These are phyloP conservation scores for zebrafish (Danio rerio) DNA, from an alignment of 2,113 vertebrate genomes.

Conservation along the genomic window DNA sequence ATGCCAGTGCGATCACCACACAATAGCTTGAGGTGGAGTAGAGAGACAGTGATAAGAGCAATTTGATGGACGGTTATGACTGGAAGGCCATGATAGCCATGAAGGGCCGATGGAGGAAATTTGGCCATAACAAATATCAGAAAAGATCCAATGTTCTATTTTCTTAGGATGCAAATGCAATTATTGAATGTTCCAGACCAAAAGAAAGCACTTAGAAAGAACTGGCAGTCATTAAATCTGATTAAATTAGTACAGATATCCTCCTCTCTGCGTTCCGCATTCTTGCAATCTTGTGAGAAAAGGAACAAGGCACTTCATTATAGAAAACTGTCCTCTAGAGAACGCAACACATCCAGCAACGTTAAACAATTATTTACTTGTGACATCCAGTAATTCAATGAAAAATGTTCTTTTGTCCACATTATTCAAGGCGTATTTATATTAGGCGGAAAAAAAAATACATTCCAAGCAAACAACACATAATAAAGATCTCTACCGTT, in stretches of 20 bases:
- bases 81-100: too few species aligned
- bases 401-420: slow-evolving; percentile 24
- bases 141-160: background rate
- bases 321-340: slow-evolving; percentile 16
- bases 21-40: too few species aligned
- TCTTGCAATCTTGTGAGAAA: slow-evolving; percentile 21
- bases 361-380: slow-evolving; percentile 21
- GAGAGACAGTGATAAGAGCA: too few species aligned
- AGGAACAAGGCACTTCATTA: slow-evolving; percentile 19
- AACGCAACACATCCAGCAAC: background rate
- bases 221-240: background rate
- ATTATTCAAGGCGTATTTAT: background rate
- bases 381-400: slow-evolving; percentile 16
- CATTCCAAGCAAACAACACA: background rate
- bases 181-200: slow-evolving; percentile 5
- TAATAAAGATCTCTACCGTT: background rate
- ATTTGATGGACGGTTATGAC: too few species aligned
- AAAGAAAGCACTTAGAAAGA: background rate
- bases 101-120: too few species aligned
- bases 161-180: background rate
- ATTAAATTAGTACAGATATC: background rate
- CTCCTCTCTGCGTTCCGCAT: background rate
- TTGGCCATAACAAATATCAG: background rate
- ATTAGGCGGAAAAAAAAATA: background rate
- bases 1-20: too few species aligned